Evolutionary conservation across 2,888 invertebrate genomes (phyloP).

Genomic region (Pyrochroa serraticornis): DNA sequence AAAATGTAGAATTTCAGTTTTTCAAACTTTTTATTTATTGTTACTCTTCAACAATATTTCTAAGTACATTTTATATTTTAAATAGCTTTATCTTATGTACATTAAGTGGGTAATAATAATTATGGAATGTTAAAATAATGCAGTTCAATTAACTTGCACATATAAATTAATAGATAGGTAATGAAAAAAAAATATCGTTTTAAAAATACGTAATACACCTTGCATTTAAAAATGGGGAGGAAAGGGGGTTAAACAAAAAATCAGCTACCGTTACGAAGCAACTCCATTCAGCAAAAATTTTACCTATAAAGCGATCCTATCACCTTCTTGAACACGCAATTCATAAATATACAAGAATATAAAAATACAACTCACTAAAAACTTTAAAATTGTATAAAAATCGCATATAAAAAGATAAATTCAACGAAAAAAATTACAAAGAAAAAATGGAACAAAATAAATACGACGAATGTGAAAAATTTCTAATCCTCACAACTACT

Average conservation of each 20-base stretch:
- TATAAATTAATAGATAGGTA: neutral
- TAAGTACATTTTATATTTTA: constrained; percentile 28
- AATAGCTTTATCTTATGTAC: constrained; percentile 26
- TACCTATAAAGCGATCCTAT: constrained; percentile 23
- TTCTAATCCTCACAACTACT: constrained; percentile 21
- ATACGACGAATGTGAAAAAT: constrained; percentile 21
- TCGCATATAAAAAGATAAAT: constrained; percentile 2
- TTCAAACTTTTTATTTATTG: constrained; percentile 20
- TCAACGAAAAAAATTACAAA: constrained; percentile 13
- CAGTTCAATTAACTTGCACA: no score
- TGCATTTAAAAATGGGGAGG: neutral
- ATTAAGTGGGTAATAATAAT: constrained; percentile 18
- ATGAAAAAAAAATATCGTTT: neutral
- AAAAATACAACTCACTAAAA: constrained; percentile 22
- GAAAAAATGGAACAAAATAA: constrained; percentile 12
- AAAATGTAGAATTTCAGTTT: neutral
- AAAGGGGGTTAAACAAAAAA: constrained; percentile 3
- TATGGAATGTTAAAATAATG: constrained; percentile 26
- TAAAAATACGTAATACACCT: neutral
- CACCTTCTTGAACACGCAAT: constrained; percentile 24
- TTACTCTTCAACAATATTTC: constrained; percentile 30
- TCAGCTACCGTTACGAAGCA: constrained; percentile 22
- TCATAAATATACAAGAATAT: constrained; percentile 25
- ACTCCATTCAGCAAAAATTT: constrained; percentile 10
- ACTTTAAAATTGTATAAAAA: constrained; percentile 17